phyloP scores from a whole-genome alignment of 2,888 invertebrate genomes.

The Stegana nigrithorax region DNA sequence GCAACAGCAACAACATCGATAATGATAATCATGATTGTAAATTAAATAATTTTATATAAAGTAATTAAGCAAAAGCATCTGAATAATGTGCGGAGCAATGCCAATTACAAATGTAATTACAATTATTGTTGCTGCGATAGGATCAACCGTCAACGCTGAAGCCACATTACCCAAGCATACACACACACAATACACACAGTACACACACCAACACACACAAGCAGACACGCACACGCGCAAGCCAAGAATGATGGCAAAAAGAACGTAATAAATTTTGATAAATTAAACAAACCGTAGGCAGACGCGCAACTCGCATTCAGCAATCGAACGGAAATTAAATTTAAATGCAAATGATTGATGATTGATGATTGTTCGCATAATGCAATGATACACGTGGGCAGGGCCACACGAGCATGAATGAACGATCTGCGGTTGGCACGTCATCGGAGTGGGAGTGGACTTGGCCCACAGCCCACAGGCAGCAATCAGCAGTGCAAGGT shows the following conservation, averaged over 20 bases:
- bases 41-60: neutral
- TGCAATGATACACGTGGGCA: neutral
- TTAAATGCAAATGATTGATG: slow-evolving; percentile 14
- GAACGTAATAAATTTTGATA: slow-evolving; percentile 13
- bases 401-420: neutral
- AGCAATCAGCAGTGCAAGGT: too few relatives aligned
- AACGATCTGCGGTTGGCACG: too few relatives aligned
- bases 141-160: neutral
- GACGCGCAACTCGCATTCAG: neutral
- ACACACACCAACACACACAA: neutral
- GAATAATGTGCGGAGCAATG: slow-evolving; percentile 2
- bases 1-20: too few relatives aligned
- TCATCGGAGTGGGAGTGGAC: too few relatives aligned
- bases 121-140: neutral
- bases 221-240: neutral
- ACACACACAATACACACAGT: neutral
- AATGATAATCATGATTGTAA: neutral
- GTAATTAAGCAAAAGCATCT: slow-evolving; percentile 11
- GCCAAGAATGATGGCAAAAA: neutral
- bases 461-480: too few relatives aligned
- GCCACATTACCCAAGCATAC: neutral
- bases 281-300: neutral
- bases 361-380: neutral
- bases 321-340: slow-evolving; percentile 18
- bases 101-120: slow-evolving; percentile 22